phyloP scores from a whole-genome alignment of 2,797 vertebrate species.

The Coluber constrictor region DNA sequence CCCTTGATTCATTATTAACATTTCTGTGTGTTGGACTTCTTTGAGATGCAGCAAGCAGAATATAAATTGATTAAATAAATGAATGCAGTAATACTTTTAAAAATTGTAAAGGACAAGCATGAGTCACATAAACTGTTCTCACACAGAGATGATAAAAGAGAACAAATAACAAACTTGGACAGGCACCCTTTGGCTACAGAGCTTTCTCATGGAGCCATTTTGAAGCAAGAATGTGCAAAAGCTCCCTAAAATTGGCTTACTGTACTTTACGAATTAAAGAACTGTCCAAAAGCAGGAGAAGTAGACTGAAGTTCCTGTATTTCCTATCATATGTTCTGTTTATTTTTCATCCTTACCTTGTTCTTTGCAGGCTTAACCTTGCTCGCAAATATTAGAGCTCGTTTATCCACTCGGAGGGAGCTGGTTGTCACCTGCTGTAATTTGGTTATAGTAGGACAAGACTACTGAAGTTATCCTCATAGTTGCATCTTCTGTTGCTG shows the following conservation, averaged over 20 bases:
- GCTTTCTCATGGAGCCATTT: not conserved
- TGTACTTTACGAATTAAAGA: not conserved
- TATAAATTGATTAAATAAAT: not conserved
- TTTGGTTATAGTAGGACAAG: not conserved
- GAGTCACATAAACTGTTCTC: not conserved
- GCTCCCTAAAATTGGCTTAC: not conserved
- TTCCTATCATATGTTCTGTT: not conserved
- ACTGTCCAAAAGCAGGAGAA: not conserved
- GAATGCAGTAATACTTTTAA: not conserved
- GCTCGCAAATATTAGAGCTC: not conserved
- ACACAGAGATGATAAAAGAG: not conserved
- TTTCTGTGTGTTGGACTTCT: not conserved
- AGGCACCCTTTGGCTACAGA: not conserved
- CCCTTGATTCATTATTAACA: not conserved
- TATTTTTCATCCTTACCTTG: not conserved
- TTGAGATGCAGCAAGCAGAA: not conserved
- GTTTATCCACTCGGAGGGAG: not conserved
- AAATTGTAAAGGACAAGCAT: not conserved
- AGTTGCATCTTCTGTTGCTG: not conserved
- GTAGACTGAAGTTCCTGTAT: not conserved
- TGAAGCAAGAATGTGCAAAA: not conserved
- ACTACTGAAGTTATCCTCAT: not conserved
- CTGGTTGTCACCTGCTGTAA: not conserved
- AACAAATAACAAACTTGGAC: not conserved
- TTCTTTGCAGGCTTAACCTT: not conserved